These are phyloP conservation scores for Agriotes lineatus DNA, from an alignment of 2,888 invertebrate genomes.

Conservation along the genomic window DNA sequence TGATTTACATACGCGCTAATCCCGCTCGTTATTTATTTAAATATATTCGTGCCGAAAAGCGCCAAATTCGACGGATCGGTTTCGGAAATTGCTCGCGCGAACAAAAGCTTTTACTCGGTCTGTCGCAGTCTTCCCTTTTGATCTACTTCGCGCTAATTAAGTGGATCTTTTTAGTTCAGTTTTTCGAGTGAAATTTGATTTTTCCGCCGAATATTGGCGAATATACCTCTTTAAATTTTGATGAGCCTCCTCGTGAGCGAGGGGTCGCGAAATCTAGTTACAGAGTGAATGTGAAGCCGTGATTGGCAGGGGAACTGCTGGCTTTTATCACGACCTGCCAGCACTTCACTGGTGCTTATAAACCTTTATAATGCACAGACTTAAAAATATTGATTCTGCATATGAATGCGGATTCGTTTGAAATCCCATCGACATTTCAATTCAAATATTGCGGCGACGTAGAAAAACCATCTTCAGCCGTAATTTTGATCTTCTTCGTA, in stretches of 20 bases:
- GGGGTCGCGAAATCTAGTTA: slow-evolving; percentile 59
- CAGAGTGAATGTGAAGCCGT: slow-evolving; percentile 60
- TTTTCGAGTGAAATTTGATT: slow-evolving; percentile 36
- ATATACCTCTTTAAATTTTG: slow-evolving; percentile 44
- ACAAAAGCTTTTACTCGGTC: slow-evolving; percentile 34
- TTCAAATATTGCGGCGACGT: slow-evolving; percentile 17
- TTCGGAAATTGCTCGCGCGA: slow-evolving; percentile 34
- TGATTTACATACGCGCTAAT: slow-evolving; percentile 33
- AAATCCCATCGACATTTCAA: slow-evolving; percentile 36
- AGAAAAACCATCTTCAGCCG: not conserved
- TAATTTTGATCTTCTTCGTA: not conserved
- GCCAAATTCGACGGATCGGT: slow-evolving; percentile 35
- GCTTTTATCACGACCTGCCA: slow-evolving; percentile 60
- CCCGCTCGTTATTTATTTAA: slow-evolving; percentile 41
- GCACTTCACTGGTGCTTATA: slow-evolving; percentile 54
- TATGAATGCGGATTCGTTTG: slow-evolving; percentile 55
- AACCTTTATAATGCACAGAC: slow-evolving; percentile 58
- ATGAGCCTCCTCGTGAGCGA: slow-evolving; percentile 39
- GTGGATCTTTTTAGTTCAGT: slow-evolving; percentile 29
- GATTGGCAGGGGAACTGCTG: slow-evolving; percentile 62
- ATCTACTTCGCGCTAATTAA: slow-evolving; percentile 36
- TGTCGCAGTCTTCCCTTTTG: slow-evolving; percentile 27
- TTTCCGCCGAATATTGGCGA: slow-evolving; percentile 32
- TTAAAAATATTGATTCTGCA: slow-evolving; percentile 63
- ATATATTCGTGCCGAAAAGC: slow-evolving; percentile 32